Evolutionary conservation across 1,140 invertebrate genomes (phyloP).

Genomic region (Zaprionus inermis): DNA sequence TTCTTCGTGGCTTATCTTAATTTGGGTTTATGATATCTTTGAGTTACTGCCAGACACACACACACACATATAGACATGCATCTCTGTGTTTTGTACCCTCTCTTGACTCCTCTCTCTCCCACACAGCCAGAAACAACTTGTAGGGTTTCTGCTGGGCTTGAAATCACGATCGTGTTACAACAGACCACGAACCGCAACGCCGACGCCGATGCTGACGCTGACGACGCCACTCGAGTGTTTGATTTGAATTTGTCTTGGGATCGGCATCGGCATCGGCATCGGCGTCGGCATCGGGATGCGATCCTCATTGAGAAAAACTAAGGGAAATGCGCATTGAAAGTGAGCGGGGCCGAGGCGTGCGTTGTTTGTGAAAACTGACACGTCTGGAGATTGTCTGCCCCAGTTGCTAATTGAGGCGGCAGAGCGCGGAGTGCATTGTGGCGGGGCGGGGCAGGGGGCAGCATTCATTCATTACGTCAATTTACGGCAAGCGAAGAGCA

Average conservation of each 20-base stretch:
- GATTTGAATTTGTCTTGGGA: conserved; percentile 44
- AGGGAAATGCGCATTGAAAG: conserved; percentile 70
- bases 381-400: conserved; percentile 55
- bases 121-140: conserved; percentile 43
- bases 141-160: conserved; percentile 66
- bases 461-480: conserved; percentile 42
- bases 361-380: conserved; percentile 79
- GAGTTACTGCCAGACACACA: conserved; percentile 37
- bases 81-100: conserved; percentile 31
- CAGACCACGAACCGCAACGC: conserved; percentile 42
- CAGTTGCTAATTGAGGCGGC: conserved; percentile 3
- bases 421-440: background rate
- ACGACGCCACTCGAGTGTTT: conserved; percentile 53
- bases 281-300: no score
- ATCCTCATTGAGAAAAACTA: conserved; percentile 69
- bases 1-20: conserved; percentile 69
- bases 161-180: conserved; percentile 73
- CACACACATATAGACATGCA: conserved; percentile 19
- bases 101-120: conserved; percentile 49
- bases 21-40: conserved; percentile 71
- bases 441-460: background rate
- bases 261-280: conserved; percentile 8
- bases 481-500: background rate
- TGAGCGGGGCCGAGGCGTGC: conserved; percentile 43
- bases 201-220: conserved; percentile 14